These are phyloP conservation scores for Micropoecilia bifurca DNA, from an alignment of 2,797 vertebrate genomes.

Conservation along the genomic window DNA sequence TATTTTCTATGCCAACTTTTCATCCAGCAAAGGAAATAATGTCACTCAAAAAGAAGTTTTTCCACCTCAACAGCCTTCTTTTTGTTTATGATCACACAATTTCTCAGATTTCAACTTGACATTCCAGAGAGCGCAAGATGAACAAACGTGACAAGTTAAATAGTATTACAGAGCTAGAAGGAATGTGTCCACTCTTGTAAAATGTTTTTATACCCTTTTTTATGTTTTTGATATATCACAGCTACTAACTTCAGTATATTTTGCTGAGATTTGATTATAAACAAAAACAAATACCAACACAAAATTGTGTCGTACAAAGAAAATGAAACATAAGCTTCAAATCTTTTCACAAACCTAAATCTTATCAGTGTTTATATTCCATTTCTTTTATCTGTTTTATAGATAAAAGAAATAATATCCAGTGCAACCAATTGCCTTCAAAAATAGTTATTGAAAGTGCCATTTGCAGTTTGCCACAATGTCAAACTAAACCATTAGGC, in stretches of 20 bases:
- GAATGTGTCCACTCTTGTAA: background rate
- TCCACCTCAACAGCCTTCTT: background rate
- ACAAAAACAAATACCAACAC: background rate
- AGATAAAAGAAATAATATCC: background rate
- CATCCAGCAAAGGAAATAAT: conserved; percentile 50
- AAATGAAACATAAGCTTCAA: background rate
- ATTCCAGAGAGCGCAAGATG: background rate
- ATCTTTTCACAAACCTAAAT: background rate
- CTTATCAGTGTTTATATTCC: background rate
- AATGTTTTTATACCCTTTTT: background rate
- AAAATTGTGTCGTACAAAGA: background rate
- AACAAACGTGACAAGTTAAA: background rate
- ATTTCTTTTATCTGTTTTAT: background rate
- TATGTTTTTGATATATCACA: background rate
- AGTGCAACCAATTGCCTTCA: background rate
- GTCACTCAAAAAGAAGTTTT: conserved; percentile 20
- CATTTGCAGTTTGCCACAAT: background rate
- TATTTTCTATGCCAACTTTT: conserved; percentile 51
- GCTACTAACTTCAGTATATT: background rate
- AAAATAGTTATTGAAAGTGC: background rate
- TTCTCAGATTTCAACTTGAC: background rate
- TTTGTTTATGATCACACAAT: background rate
- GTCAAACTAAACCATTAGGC: background rate
- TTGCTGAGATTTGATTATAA: background rate
- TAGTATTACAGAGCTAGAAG: background rate